Evolutionary conservation across 2,888 invertebrate genomes (phyloP).

Genomic region (Eupithecia dodoneata): DNA sequence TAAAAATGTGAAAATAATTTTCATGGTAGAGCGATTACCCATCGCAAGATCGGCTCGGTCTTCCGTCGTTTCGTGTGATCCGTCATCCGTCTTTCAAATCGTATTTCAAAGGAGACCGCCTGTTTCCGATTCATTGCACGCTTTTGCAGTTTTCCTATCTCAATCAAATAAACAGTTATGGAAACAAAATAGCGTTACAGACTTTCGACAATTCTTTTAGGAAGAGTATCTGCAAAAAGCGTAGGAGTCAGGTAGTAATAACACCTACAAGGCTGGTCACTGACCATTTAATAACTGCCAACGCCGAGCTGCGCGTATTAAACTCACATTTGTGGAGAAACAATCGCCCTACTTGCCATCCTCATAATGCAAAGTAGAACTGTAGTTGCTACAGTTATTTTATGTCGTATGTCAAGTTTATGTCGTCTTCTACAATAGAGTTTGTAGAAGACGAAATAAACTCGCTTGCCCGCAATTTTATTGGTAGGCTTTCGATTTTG

Average conservation of each 20-base stretch:
- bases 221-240: constrained; percentile 23
- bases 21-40: neutral
- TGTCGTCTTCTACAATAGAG: too few relatives aligned
- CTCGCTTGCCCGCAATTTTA: too few relatives aligned
- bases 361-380: constrained; percentile 27
- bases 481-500: too few relatives aligned
- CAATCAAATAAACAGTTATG: neutral
- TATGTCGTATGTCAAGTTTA: neutral
- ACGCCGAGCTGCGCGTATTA: constrained; percentile 34
- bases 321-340: constrained; percentile 40
- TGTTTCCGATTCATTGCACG: neutral
- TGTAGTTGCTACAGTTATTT: constrained; percentile 20
- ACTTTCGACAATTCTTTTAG: neutral
- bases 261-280: constrained; percentile 44
- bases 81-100: neutral
- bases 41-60: too few relatives aligned
- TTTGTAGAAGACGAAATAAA: too few relatives aligned
- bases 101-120: neutral
- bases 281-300: constrained; percentile 44
- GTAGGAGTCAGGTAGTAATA: constrained; percentile 23
- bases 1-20: neutral
- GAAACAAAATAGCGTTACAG: neutral
- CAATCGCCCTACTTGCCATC: constrained; percentile 31
- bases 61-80: neutral
- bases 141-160: neutral